A percentile compares a stretch with the other conserved stretches of the same genome.
These are phyloP conservation scores for Lasiommata megera DNA, from an alignment of 2,888 invertebrate genomes.

Conservation along the genomic window DNA sequence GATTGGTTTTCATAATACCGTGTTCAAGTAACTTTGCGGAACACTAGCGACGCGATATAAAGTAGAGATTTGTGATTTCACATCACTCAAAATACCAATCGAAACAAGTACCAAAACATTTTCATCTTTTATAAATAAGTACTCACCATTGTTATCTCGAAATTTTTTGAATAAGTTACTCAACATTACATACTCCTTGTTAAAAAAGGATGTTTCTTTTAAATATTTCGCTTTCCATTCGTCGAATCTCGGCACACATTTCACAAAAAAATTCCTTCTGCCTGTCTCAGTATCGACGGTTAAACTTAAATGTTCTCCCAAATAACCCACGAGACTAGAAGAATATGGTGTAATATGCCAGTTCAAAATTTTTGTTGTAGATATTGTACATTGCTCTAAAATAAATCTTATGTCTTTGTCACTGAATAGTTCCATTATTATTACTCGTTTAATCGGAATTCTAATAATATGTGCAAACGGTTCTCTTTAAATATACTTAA, in stretches of 20 bases:
- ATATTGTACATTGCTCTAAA: slow-evolving; percentile 42
- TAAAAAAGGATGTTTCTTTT: slow-evolving; percentile 53
- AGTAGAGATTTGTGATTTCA: no score
- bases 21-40: no score
- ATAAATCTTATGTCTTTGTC: slow-evolving; percentile 49
- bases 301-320: slow-evolving; percentile 64
- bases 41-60: no score
- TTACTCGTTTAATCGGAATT: not conserved
- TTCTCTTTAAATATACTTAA: not conserved
- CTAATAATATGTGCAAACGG: no score
- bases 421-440: slow-evolving; percentile 51
- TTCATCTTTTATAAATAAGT: not conserved
- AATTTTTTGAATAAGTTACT: slow-evolving; percentile 55
- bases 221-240: slow-evolving; percentile 66
- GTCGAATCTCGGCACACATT: slow-evolving; percentile 79
- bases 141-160: slow-evolving; percentile 49
- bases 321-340: slow-evolving; percentile 57
- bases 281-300: slow-evolving; percentile 42
- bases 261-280: slow-evolving; percentile 75
- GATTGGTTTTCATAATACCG: no score
- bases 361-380: slow-evolving; percentile 35
- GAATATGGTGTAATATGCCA: slow-evolving; percentile 53
- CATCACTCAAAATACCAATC: no score
- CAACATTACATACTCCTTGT: slow-evolving; percentile 61
- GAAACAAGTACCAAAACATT: no score